Percentiles rank a stretch among this genome's conserved stretches.
Evolutionary conservation across 2,888 invertebrate genomes (phyloP).

Genomic region (Mystacides longicornis): DNA sequence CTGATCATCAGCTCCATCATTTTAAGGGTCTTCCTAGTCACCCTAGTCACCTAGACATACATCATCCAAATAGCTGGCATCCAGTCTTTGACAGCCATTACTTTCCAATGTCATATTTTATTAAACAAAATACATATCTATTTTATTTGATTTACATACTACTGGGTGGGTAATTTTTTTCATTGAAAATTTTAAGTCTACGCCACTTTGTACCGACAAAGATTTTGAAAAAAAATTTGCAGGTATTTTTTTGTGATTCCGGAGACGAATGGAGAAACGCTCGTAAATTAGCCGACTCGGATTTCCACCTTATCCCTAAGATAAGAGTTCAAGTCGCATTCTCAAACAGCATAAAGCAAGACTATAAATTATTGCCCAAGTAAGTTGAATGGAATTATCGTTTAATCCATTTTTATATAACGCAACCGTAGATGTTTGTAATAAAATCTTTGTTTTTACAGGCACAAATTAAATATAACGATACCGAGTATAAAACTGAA

Average conservation of each 20-base stretch:
- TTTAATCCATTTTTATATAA: not conserved
- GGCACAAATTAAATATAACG: slow-evolving; percentile 68
- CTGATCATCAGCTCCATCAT: no score
- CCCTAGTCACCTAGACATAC: no score
- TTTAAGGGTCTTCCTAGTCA: no score
- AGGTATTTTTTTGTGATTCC: slow-evolving; percentile 51
- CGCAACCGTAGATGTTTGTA: not conserved
- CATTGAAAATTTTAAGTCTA: no score
- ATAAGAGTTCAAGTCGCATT: slow-evolving; percentile 57
- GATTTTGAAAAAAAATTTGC: no score
- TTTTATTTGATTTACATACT: no score
- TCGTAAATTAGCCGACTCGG: slow-evolving; percentile 62
- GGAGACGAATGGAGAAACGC: slow-evolving; percentile 70
- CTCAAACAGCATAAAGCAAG: slow-evolving; percentile 67
- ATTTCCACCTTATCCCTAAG: slow-evolving; percentile 66
- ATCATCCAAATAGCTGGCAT: no score
- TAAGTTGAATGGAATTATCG: slow-evolving; percentile 28
- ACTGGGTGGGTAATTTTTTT: no score
- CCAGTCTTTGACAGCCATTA: no score
- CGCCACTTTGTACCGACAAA: no score
- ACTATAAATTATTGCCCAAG: slow-evolving; percentile 62
- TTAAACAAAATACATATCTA: no score
- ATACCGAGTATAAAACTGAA: slow-evolving; percentile 66
- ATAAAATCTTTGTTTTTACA: slow-evolving; percentile 32
- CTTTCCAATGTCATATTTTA: no score